Base-by-base conservation (phyloP, 2,797 vertebrate species). In the Chiloscyllium punctatum region DNA sequence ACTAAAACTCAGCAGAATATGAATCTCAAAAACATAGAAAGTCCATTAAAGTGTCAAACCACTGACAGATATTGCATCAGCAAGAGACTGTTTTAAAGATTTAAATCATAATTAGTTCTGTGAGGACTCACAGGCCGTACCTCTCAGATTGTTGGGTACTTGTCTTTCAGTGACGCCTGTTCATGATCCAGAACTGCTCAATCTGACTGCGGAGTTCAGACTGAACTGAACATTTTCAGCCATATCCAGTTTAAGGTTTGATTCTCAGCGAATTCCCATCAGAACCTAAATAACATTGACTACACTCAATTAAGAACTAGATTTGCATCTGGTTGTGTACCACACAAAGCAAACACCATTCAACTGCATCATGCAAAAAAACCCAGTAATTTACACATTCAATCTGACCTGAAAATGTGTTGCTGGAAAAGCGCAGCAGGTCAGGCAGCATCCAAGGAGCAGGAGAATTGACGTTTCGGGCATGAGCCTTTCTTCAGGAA, bases 11-110 rank as follows among this genome's bases (percentile, higher is more conserved):
- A 92, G 90, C 90, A 69, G 23, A 92, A 92, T 92, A 92, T 92
- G 90, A 69, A 69, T 69, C 42, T 92, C 90, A n/a, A 69, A 42
- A 42, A 25, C 90, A 92, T 37, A 68, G n/a, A 42, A 92, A 25
- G 90, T 92, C 62, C 62, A 92, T 92, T 92, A 92, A 92, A 92
- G 62, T 68, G 62, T 92, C 90, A 92, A 92, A 92, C 21, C 37
- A 21, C 33, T 92, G 62, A 37, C 62, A 68, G 62, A 68, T 37
- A 68, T 92, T 42, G 68, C 62, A 37, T 18, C 90, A 92, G 90
- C 37, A 91, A n/a, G 66, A 25, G 62, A 69, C 18, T 42, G n/a
- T 69, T 91, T 92, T 69, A 25, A 13, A 37, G 18, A 7, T 92
- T 68, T 69, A 68, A 91, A 91, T 23, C 6, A 18, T 57, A 23